Evolutionary conservation across 2,888 invertebrate genomes (phyloP).

Genomic region (Pyrocoelia pectoralis): DNA sequence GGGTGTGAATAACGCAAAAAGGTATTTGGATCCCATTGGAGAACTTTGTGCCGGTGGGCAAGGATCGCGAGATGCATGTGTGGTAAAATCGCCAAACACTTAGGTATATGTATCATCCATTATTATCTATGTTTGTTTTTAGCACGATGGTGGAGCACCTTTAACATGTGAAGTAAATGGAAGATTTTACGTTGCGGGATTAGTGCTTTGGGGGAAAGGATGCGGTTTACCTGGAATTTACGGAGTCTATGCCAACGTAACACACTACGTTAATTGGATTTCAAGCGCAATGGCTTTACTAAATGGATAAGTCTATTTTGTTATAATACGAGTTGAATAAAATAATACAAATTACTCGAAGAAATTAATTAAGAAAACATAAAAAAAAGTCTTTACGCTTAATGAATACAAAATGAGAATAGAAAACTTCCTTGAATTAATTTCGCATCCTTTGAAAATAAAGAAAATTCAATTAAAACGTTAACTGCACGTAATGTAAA

Average conservation of each 20-base stretch:
- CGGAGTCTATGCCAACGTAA: conserved; percentile 80
- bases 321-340: background rate
- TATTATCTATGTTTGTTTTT: conserved; percentile 21
- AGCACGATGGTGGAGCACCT: conserved; percentile 81
- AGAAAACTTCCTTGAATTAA: too few relatives aligned
- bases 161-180: conserved; percentile 68
- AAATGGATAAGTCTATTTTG: conserved; percentile 12
- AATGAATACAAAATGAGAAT: too few relatives aligned
- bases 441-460: too few relatives aligned
- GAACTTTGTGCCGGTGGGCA: conserved; percentile 57
- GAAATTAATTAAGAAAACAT: too few relatives aligned
- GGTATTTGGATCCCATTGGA: conserved; percentile 49
- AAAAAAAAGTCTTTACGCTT: too few relatives aligned
- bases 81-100: conserved; percentile 44
- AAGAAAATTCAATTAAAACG: too few relatives aligned
- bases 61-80: conserved; percentile 51
- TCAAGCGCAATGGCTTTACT: conserved; percentile 21
- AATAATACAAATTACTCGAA: too few relatives aligned
- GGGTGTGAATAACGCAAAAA: conserved; percentile 49
- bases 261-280: conserved; percentile 73
- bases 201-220: conserved; percentile 79
- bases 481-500: too few relatives aligned
- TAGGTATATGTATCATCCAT: conserved; percentile 4
- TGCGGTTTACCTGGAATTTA: conserved; percentile 76
- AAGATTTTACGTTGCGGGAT: conserved; percentile 68